Percentiles rank a stretch among this genome's conserved stretches.
Conservation (phyloP, 2,797 vertebrate genomes). For the Tadarida brasiliensis region DNA sequence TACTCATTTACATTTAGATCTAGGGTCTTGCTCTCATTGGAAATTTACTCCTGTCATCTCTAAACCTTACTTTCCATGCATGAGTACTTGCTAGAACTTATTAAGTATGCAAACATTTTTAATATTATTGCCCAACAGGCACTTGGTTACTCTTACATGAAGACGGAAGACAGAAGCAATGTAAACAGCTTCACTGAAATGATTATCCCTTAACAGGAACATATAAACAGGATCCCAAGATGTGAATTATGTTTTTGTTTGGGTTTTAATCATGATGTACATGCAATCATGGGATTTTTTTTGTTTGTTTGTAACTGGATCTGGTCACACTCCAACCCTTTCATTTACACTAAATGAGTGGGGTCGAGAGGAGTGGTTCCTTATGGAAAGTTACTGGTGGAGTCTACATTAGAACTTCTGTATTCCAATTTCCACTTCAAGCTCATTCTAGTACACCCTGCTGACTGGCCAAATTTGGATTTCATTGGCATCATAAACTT, state of each 20-base stretch:
- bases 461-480: slow-evolving; percentile 27
- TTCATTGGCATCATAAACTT: slow-evolving; percentile 56
- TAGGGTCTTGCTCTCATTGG: background rate
- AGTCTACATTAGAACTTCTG: background rate
- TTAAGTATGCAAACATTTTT: slow-evolving; percentile 37
- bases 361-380: background rate
- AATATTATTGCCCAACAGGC: background rate
- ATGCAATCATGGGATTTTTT: background rate
- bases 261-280: background rate
- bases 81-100: slow-evolving; percentile 45
- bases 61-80: background rate
- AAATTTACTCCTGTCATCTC: slow-evolving; percentile 36
- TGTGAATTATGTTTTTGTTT: slow-evolving; percentile 51
- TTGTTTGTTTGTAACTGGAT: background rate
- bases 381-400: background rate
- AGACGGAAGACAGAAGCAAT: slow-evolving; percentile 14
- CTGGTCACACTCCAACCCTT: background rate
- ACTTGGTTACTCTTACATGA: slow-evolving; percentile 25
- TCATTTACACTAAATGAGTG: background rate
- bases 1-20: slow-evolving; percentile 55
- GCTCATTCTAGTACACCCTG: background rate
- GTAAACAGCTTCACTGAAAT: background rate
- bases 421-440: background rate
- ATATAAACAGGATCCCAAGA: background rate
- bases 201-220: background rate